phyloP scores from a whole-genome alignment of 2,797 vertebrate genomes.

The Oceanodroma leucorhoa region DNA sequence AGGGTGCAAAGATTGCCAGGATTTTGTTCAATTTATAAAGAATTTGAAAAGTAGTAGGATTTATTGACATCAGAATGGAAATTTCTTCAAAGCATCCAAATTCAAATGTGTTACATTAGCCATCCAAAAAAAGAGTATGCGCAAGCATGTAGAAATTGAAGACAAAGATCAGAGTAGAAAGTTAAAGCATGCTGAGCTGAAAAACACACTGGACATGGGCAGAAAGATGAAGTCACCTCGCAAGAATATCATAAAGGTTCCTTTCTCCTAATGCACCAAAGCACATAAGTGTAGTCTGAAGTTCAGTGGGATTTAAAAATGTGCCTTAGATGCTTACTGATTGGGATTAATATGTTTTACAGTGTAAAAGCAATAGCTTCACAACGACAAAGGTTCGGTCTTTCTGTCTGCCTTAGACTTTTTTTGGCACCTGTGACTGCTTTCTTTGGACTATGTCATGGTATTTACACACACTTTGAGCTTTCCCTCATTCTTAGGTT shows the following conservation, averaged over 20 bases:
- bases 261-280: background rate
- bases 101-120: background rate
- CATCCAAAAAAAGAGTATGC: accelerated
- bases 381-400: background rate
- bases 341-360: background rate
- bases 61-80: background rate
- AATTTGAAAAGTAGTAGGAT: background rate
- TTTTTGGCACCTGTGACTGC: background rate
- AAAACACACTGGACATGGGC: background rate
- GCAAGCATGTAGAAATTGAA: background rate
- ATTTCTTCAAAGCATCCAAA: background rate
- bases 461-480: background rate
- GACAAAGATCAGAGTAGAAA: background rate
- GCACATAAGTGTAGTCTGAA: background rate
- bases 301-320: background rate
- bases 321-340: background rate
- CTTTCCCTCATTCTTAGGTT: background rate
- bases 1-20: background rate
- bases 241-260: background rate
- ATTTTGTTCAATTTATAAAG: background rate
- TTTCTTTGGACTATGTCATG: background rate
- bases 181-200: background rate
- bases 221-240: background rate
- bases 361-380: background rate
- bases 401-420: background rate